Percentiles rank a stretch among this genome's conserved stretches.
Evolutionary conservation across 1,140 invertebrate species (phyloP).

Genomic region (Lepidotrigona ventralis): DNA sequence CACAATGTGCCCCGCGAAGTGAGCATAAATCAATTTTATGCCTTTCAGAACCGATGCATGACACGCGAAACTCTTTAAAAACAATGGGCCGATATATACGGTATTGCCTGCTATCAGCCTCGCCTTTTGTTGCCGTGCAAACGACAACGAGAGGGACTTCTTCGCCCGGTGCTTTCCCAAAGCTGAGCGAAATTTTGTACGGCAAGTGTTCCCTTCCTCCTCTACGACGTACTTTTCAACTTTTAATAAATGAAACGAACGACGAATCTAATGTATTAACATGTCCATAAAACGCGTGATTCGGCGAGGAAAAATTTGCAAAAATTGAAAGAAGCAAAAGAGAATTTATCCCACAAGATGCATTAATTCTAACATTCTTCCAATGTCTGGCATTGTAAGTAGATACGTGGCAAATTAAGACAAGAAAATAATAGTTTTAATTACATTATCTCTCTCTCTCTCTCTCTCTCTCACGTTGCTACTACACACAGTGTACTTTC

Average conservation of each 20-base stretch:
- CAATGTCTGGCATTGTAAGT: no score
- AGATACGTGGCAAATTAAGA: no score
- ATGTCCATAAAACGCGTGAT: neutral
- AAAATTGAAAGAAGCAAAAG: no score
- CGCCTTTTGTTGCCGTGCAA: slow-evolving; percentile 38
- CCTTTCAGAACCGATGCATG: slow-evolving; percentile 58
- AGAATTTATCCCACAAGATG: no score
- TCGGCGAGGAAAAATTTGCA: neutral
- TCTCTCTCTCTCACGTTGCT: no score
- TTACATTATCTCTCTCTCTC: no score
- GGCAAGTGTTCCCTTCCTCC: neutral
- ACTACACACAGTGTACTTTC: no score
- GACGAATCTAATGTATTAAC: neutral
- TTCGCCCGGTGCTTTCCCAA: neutral
- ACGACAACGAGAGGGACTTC: slow-evolving; percentile 6
- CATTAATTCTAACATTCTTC: no score
- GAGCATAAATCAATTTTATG: slow-evolving; percentile 65
- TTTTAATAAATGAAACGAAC: neutral
- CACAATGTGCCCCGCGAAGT: slow-evolving; percentile 53
- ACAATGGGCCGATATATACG: slow-evolving; percentile 43
- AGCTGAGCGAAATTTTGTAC: slow-evolving; percentile 3
- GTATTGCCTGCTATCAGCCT: slow-evolving; percentile 40
- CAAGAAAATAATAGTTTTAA: no score
- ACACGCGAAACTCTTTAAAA: slow-evolving; percentile 59
- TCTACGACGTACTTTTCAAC: no score